Percentiles rank a stretch among this genome's conserved stretches.
Evolutionary conservation across 2,113 vertebrate genomes (phyloP).

Genomic region (Crotophaga sulcirostris): DNA sequence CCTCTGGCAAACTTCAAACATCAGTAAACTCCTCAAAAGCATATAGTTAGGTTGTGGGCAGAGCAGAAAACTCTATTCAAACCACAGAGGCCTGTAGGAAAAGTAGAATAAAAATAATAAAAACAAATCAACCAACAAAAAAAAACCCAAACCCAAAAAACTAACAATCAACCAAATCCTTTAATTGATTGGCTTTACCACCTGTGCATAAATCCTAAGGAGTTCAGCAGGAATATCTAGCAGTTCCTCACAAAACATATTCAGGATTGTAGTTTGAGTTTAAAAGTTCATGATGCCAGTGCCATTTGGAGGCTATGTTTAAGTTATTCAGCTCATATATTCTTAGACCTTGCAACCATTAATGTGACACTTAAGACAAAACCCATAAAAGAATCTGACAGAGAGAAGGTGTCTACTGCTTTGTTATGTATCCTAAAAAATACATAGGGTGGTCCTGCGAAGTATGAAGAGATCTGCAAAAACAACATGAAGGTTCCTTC

Average conservation of each 20-base stretch:
- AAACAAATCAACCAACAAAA: not conserved
- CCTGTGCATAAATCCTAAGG: not conserved
- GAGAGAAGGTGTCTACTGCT: not conserved
- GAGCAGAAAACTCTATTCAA: not conserved
- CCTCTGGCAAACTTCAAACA: not conserved
- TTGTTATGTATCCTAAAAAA: not conserved
- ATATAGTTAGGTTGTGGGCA: not conserved
- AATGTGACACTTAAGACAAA: not conserved
- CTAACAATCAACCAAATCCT: not conserved
- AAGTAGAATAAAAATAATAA: not conserved
- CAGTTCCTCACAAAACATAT: not conserved
- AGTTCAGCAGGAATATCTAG: not conserved
- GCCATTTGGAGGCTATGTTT: not conserved
- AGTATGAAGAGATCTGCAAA: not conserved
- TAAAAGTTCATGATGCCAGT: not conserved
- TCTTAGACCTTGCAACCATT: not conserved
- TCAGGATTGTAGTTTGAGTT: not conserved
- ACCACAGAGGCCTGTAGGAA: not conserved
- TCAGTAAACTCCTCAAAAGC: not conserved
- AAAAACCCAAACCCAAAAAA: not conserved
- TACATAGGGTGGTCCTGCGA: rapidly evolving
- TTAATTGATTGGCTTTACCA: not conserved
- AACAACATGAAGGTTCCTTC: not conserved
- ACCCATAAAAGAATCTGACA: not conserved
- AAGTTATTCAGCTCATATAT: not conserved